Percentiles rank a stretch among this genome's conserved stretches.
Conservation (phyloP, 2,888 invertebrate genomes). For the Dastarcus helophoroides region DNA sequence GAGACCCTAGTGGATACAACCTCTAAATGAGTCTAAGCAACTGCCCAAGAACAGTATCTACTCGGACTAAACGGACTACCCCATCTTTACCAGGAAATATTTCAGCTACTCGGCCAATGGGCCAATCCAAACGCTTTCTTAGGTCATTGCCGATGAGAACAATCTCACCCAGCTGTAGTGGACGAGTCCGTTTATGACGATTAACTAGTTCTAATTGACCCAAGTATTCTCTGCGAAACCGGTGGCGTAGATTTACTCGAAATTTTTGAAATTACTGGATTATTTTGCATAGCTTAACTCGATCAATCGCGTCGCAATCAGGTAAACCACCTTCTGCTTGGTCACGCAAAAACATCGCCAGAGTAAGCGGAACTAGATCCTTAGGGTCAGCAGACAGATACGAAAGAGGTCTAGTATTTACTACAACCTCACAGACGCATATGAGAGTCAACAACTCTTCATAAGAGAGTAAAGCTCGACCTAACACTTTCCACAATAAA, state of each 20-base stretch:
- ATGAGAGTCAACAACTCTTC: slow-evolving; percentile 21
- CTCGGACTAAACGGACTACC: slow-evolving; percentile 11
- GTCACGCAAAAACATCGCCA: slow-evolving; percentile 21
- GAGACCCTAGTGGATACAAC: too few species aligned
- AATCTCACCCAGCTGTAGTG: slow-evolving; percentile 11
- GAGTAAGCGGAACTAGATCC: slow-evolving; percentile 14
- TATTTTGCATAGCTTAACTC: slow-evolving; percentile 10
- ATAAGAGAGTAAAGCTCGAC: slow-evolving; percentile 20
- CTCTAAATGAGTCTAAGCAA: too few species aligned
- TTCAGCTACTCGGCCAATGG: slow-evolving; percentile 13
- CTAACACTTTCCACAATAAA: slow-evolving; percentile 26
- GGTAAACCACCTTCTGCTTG: slow-evolving; percentile 13
- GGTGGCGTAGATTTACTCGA: slow-evolving; percentile 14
- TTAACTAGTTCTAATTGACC: slow-evolving; percentile 13
- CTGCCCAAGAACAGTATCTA: too few species aligned
- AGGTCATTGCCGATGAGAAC: slow-evolving; percentile 15
- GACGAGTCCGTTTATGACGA: slow-evolving; percentile 4
- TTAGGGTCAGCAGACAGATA: slow-evolving; percentile 12
- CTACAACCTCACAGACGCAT: slow-evolving; percentile 23
- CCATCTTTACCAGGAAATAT: slow-evolving; percentile 15
- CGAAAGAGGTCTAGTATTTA: slow-evolving; percentile 25
- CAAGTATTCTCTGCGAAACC: slow-evolving; percentile 17
- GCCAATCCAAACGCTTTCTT: slow-evolving; percentile 14
- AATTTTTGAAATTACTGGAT: slow-evolving; percentile 15
- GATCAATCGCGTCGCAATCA: slow-evolving; percentile 16